Evolutionary conservation across 2,797 vertebrate genomes (phyloP).

Genomic region (Lophotriccus pileatus): DNA sequence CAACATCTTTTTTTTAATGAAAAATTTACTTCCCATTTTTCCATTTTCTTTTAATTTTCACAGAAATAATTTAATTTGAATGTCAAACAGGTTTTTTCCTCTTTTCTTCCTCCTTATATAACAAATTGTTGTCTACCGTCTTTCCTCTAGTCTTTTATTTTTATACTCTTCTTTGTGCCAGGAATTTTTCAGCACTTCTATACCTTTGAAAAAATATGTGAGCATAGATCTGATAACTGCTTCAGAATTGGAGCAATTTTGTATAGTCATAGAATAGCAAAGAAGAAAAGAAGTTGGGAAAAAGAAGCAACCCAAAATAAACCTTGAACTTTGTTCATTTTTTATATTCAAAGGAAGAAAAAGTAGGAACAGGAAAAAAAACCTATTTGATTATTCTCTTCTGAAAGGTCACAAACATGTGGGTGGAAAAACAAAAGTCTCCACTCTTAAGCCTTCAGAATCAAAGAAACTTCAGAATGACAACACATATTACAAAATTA

Average conservation of each 20-base stretch:
- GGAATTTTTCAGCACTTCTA: not conserved
- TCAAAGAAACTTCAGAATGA: not conserved
- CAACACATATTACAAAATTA: not conserved
- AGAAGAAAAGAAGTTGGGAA: not conserved
- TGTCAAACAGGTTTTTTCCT: not conserved
- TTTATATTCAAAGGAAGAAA: not conserved
- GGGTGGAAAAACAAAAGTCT: not conserved
- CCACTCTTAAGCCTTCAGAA: not conserved
- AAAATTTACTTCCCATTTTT: not conserved
- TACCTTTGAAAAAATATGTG: not conserved
- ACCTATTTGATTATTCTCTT: constrained; percentile 1
- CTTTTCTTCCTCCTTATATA: not conserved
- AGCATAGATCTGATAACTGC: not conserved
- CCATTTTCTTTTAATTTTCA: not conserved
- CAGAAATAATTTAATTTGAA: not conserved
- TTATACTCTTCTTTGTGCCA: not conserved
- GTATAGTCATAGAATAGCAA: not conserved
- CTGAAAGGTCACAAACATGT: constrained; percentile 27
- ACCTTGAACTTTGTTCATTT: not conserved
- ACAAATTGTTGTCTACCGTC: not conserved
- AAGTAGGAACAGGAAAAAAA: constrained; percentile 15
- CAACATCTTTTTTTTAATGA: not conserved
- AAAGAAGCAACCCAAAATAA: not conserved
- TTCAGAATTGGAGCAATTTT: not conserved
- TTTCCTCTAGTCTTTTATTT: not conserved